A percentile compares a stretch with the other conserved stretches of the same genome.
phyloP scores from a whole-genome alignment of 2,888 invertebrate genomes.

The Zootermopsis nevadensis region DNA sequence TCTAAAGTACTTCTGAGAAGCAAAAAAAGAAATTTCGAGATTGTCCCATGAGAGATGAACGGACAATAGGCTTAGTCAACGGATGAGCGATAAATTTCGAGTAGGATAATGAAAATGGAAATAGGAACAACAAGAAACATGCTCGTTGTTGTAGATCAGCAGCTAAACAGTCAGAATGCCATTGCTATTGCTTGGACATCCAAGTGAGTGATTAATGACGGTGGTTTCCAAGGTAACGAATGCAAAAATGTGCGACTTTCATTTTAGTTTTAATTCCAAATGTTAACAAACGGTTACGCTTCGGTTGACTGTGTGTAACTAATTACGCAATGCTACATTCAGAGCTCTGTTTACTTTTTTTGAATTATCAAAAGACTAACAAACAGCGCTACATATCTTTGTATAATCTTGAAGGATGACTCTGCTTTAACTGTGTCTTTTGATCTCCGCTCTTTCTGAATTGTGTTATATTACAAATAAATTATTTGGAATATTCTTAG shows the following conservation, averaged over 20 bases:
- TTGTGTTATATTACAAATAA: too few species aligned
- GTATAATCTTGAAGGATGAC: constrained; percentile 44
- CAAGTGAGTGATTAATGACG: constrained; percentile 49
- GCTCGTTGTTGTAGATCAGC: constrained; percentile 45
- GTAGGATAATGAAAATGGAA: not conserved
- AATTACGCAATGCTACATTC: not conserved
- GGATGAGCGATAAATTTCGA: not conserved
- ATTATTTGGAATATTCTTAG: too few species aligned
- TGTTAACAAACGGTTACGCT: not conserved
- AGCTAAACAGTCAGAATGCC: constrained; percentile 44
- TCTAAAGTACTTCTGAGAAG: too few species aligned
- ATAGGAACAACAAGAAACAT: constrained; percentile 15
- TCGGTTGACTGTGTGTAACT: not conserved
- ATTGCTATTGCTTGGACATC: constrained; percentile 46
- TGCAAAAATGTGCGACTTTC: constrained; percentile 16
- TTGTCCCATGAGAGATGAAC: not conserved
- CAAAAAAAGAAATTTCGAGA: not conserved
- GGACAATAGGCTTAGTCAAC: not conserved
- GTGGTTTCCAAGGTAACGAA: constrained; percentile 39
- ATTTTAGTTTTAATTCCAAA: not conserved
- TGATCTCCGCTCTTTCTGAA: too few species aligned
- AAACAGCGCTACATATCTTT: not conserved
- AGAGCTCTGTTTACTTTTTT: not conserved
- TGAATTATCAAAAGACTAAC: not conserved
- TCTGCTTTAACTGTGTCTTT: constrained; percentile 15